Conservation (phyloP, 2,888 invertebrate species). For the Philopedon plagiatum region DNA sequence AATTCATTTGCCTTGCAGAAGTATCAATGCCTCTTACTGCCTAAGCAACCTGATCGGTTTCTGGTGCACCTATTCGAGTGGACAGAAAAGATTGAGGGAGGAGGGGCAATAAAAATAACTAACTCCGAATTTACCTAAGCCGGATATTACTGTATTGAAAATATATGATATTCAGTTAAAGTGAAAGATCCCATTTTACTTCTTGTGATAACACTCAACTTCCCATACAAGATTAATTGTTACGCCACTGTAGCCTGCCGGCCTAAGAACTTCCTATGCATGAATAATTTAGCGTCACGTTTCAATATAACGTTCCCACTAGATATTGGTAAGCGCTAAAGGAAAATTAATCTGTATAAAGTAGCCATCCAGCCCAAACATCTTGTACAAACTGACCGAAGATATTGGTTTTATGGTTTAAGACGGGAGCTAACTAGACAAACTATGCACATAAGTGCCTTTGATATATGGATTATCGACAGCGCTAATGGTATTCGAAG, state of each 20-base stretch:
- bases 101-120: too few relatives aligned
- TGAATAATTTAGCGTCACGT: constrained; percentile 28
- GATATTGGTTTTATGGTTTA: constrained; percentile 48
- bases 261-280: not conserved
- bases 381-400: constrained; percentile 46
- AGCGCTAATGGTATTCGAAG: constrained; percentile 17
- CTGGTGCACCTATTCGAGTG: too few relatives aligned
- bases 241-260: not conserved
- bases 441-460: constrained; percentile 43
- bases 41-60: too few relatives aligned
- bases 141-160: too few relatives aligned
- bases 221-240: too few relatives aligned
- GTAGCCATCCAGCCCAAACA: constrained; percentile 38
- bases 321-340: constrained; percentile 44
- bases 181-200: too few relatives aligned
- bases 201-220: too few relatives aligned
- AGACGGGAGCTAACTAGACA: constrained; percentile 39
- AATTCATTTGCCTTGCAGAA: too few relatives aligned
- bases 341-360: constrained; percentile 47
- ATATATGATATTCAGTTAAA: too few relatives aligned
- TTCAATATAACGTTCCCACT: constrained; percentile 16
- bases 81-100: too few relatives aligned
- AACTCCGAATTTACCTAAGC: too few relatives aligned
- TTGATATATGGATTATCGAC: constrained; percentile 30
- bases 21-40: too few relatives aligned